phyloP scores from a whole-genome alignment of 2,797 vertebrate species.

The Cirrhinus mrigala region DNA sequence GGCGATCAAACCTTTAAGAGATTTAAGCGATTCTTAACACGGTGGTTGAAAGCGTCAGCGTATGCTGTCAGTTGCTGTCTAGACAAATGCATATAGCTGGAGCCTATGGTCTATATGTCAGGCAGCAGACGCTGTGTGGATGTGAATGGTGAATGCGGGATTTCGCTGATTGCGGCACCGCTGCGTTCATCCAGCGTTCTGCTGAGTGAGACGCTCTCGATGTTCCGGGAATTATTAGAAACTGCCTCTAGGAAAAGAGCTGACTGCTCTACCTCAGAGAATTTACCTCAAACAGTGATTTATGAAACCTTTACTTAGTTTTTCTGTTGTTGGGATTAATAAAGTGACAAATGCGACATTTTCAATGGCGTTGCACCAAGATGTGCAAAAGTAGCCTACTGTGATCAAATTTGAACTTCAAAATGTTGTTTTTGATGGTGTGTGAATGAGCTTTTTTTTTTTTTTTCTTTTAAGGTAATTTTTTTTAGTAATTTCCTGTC shows the following conservation, averaged over 20 bases:
- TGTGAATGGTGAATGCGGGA: slow-evolving; percentile 46
- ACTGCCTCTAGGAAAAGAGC: slow-evolving; percentile 41
- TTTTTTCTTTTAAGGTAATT: not conserved
- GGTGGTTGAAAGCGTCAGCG: not conserved
- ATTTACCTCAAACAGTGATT: slow-evolving; percentile 23
- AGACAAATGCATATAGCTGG: not conserved
- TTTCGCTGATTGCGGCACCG: slow-evolving; percentile 60
- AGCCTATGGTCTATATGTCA: not conserved
- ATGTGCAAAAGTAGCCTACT: not conserved
- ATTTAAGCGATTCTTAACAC: not conserved
- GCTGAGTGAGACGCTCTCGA: slow-evolving; percentile 55
- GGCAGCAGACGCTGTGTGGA: slow-evolving; percentile 22
- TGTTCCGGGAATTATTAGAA: slow-evolving; percentile 45
- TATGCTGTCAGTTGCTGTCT: slow-evolving; percentile 5
- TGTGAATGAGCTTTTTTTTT: not conserved
- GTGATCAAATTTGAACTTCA: not conserved
- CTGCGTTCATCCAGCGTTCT: slow-evolving; percentile 40
- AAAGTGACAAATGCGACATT: slow-evolving; percentile 17
- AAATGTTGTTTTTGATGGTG: not conserved
- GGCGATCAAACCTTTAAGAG: not conserved
- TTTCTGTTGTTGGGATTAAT: slow-evolving; percentile 21
- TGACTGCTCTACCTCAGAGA: slow-evolving; percentile 44
- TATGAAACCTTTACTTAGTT: slow-evolving; percentile 29
- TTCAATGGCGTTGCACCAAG: not conserved
- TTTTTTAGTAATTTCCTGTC: not conserved